These are phyloP conservation scores for Papilio protenor DNA, from an alignment of 2,888 invertebrate species.

Conservation along the genomic window DNA sequence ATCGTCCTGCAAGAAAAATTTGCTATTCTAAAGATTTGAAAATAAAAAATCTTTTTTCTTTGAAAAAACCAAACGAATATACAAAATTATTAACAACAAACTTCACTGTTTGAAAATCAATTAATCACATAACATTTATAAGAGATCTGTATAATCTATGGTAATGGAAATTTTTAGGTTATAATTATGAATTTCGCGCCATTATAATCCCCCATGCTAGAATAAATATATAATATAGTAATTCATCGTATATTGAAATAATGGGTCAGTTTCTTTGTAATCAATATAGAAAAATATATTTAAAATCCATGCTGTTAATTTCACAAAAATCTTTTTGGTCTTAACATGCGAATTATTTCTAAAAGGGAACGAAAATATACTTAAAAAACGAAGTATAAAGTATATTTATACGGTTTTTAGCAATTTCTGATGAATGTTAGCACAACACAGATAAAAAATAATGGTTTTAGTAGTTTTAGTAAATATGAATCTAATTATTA, in stretches of 20 bases:
- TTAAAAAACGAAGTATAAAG: neutral
- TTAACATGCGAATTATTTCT: neutral
- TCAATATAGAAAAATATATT: slow-evolving; percentile 42
- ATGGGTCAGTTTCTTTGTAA: slow-evolving; percentile 68
- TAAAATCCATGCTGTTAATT: slow-evolving; percentile 50
- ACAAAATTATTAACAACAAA: slow-evolving; percentile 8
- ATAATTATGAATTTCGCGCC: slow-evolving; percentile 25
- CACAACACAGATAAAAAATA: slow-evolving; percentile 7
- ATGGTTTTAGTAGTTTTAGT: neutral
- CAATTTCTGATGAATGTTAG: slow-evolving; percentile 29
- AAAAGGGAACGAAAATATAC: neutral
- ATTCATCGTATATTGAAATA: slow-evolving; percentile 47
- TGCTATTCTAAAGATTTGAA: slow-evolving; percentile 62
- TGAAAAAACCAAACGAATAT: slow-evolving; percentile 2
- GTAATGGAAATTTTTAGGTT: slow-evolving; percentile 18
- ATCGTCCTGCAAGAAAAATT: slow-evolving; percentile 91
- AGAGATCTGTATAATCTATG: slow-evolving; percentile 68
- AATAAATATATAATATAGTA: slow-evolving; percentile 50
- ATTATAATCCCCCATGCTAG: slow-evolving; percentile 45
- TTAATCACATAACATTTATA: slow-evolving; percentile 17
- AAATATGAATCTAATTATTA: slow-evolving; percentile 24
- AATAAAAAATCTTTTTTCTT: slow-evolving; percentile 40
- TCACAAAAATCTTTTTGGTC: neutral
- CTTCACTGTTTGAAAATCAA: slow-evolving; percentile 8
- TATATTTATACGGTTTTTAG: neutral